Conservation (phyloP, 1,140 invertebrate genomes). For the Parasteatoda tepidariorum region DNA sequence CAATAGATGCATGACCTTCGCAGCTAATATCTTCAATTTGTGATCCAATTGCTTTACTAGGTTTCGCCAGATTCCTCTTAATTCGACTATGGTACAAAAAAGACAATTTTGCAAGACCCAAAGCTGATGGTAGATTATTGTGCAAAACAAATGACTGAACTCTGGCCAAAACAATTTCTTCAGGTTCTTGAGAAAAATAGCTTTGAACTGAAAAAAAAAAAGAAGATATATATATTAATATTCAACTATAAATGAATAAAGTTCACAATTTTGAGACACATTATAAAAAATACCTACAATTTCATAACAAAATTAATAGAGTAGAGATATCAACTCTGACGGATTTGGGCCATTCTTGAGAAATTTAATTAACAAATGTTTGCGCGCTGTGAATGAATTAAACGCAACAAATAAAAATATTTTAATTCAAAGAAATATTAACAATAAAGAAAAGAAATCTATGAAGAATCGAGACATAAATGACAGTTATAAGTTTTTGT, state of each 20-base stretch:
- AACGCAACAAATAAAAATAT: no score
- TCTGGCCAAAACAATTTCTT: constrained; percentile 42
- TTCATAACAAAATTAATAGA: no score
- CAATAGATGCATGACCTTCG: constrained; percentile 18
- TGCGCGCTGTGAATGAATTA: no score
- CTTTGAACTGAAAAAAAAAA: constrained; percentile 18
- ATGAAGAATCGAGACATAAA: no score
- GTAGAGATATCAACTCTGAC: no score
- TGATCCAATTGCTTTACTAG: neutral
- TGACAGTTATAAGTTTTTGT: no score
- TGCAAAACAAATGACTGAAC: constrained; percentile 14
- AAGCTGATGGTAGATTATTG: neutral
- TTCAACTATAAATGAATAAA: neutral
- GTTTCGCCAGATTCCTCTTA: neutral
- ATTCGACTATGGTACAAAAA: constrained; percentile 30
- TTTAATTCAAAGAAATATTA: no score
- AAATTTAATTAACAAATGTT: no score
- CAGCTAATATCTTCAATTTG: neutral
- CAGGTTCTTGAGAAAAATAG: constrained; percentile 33
- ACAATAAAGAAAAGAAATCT: no score
- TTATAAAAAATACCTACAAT: no score
- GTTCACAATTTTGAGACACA: no score
- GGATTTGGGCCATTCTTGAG: no score
- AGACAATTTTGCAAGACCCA: constrained; percentile 20
- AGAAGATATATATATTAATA: neutral